Evolutionary conservation across 2,888 invertebrate genomes (phyloP).

Genomic region (Herminia tarsipennalis): DNA sequence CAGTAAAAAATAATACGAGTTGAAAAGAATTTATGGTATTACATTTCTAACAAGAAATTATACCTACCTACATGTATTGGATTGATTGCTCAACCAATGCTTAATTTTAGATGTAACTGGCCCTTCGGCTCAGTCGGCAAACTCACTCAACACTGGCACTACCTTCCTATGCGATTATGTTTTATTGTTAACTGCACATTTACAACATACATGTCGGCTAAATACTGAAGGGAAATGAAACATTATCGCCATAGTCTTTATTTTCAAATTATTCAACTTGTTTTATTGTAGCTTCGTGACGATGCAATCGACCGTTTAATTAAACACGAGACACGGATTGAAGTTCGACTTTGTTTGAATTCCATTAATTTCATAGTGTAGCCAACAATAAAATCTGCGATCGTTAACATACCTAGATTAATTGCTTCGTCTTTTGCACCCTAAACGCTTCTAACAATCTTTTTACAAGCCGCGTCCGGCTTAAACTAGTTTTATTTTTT

Average conservation of each 20-base stretch:
- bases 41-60: no score
- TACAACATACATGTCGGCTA: constrained; percentile 47
- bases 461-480: not conserved
- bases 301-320: constrained; percentile 48
- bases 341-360: constrained; percentile 20
- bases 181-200: constrained; percentile 63
- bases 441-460: not conserved
- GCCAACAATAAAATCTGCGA: not conserved
- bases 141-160: not conserved
- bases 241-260: constrained; percentile 42
- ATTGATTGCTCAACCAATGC: constrained; percentile 7
- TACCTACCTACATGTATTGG: not conserved
- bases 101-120: constrained; percentile 12
- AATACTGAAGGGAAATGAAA: constrained; percentile 52
- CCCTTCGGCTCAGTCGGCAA: not conserved
- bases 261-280: constrained; percentile 42
- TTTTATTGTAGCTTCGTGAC: constrained; percentile 54
- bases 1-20: no score
- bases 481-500: not conserved
- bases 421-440: not conserved
- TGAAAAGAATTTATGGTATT: no score
- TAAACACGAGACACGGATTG: constrained; percentile 28
- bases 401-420: not conserved
- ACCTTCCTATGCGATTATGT: constrained; percentile 13
- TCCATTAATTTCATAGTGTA: constrained; percentile 11